phyloP scores from a whole-genome alignment of 2,797 vertebrate species.

The Dermochelys coriacea region DNA sequence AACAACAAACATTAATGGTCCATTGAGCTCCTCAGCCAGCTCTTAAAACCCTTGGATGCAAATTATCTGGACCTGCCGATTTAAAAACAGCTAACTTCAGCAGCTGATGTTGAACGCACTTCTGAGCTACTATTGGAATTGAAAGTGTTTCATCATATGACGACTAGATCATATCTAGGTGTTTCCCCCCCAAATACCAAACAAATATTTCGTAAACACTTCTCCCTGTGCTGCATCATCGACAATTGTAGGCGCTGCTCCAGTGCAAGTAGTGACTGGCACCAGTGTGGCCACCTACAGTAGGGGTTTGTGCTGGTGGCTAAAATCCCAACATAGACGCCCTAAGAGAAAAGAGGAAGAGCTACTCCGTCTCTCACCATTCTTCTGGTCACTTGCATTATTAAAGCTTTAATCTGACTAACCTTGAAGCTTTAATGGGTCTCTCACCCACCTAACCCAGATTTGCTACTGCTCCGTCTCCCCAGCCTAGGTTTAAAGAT shows the following conservation, averaged over 20 bases:
- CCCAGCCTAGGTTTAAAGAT: background rate
- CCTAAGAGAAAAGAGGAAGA: rapidly evolving
- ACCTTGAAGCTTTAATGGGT: rapidly evolving
- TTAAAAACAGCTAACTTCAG: background rate
- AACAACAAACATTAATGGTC: background rate
- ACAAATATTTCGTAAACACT: background rate
- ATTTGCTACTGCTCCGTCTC: rapidly evolving
- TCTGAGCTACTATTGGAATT: background rate
- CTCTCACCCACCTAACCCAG: background rate
- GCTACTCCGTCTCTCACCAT: rapidly evolving
- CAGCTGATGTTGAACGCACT: background rate
- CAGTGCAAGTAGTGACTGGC: too few species aligned
- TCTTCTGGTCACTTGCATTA: rapidly evolving
- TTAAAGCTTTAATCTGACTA: rapidly evolving
- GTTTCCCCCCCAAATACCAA: background rate
- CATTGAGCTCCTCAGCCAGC: background rate
- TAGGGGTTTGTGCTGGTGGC: background rate
- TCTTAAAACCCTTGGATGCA: background rate
- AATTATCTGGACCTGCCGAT: background rate
- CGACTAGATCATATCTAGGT: background rate
- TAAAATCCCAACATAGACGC: rapidly evolving
- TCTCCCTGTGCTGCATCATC: rapidly evolving
- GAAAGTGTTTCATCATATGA: background rate
- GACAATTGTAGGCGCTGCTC: background rate
- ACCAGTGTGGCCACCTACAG: background rate